A percentile compares a stretch with the other conserved stretches of the same genome.
Evolutionary conservation across 2,113 vertebrate genomes (phyloP).

Genomic region (Ophthalmolycus amberensis): DNA sequence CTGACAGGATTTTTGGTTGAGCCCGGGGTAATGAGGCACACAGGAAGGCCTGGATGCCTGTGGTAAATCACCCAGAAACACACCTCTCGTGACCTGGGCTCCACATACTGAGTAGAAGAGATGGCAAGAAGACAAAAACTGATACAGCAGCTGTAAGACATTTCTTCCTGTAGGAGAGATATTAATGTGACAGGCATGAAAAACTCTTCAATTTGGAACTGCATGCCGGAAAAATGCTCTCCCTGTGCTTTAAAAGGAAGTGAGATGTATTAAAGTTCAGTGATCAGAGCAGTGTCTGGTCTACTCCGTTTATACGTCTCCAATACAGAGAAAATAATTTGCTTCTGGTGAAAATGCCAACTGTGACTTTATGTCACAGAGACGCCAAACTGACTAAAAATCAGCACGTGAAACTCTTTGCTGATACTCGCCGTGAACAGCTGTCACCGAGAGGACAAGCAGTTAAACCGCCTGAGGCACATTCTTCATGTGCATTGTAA

Average conservation of each 20-base stretch:
- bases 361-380: conserved; percentile 30
- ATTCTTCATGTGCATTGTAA: conserved; percentile 37
- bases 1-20: conserved; percentile 65
- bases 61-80: conserved; percentile 79
- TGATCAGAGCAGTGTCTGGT: conserved; percentile 26
- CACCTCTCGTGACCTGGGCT: conserved; percentile 63
- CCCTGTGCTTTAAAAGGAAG: neutral
- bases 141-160: conserved; percentile 40
- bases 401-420: conserved; percentile 20
- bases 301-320: conserved; percentile 27
- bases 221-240: conserved; percentile 1
- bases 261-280: neutral
- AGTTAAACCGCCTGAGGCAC: conserved; percentile 32
- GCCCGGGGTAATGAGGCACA: conserved; percentile 72
- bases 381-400: conserved; percentile 54
- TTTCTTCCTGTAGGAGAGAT: conserved; percentile 32
- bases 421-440: conserved; percentile 26
- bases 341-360: conserved; percentile 28
- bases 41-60: conserved; percentile 75
- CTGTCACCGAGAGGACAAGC: neutral
- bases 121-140: conserved; percentile 53
- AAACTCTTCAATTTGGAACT: conserved; percentile 24
- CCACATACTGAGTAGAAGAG: conserved; percentile 30
- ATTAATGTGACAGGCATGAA: conserved; percentile 34
- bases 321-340: conserved; percentile 31